phyloP scores from a whole-genome alignment of 1,140 invertebrate genomes.

The Scaptomyza graminum region DNA sequence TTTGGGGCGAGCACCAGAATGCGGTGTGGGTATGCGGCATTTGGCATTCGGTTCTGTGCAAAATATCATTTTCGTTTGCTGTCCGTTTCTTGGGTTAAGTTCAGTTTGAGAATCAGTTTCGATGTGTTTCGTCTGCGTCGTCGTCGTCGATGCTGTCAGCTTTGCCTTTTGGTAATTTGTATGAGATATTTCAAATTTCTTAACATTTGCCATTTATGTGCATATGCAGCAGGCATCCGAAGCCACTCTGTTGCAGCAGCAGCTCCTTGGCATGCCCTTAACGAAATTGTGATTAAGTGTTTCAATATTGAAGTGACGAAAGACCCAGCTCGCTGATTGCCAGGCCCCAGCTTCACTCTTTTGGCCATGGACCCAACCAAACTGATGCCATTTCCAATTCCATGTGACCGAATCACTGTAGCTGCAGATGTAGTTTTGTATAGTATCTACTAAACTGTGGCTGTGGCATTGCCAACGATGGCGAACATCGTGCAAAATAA shows the following conservation, averaged over 20 bases:
- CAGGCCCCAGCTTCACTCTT: background rate
- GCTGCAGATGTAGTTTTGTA: background rate
- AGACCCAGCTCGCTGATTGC: constrained; percentile 50
- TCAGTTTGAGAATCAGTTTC: constrained; percentile 13
- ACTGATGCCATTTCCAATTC: constrained; percentile 1
- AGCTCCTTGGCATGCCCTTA: constrained; percentile 59
- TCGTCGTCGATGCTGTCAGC: background rate
- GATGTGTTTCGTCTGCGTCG: background rate
- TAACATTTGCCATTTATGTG: constrained; percentile 70
- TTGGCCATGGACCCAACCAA: constrained; percentile 1
- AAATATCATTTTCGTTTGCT: constrained; percentile 73
- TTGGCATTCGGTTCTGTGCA: constrained; percentile 53
- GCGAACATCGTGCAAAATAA: constrained; percentile 72
- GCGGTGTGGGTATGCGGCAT: constrained; percentile 53
- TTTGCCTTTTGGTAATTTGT: constrained; percentile 76
- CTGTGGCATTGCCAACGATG: constrained; percentile 41
- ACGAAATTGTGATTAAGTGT: constrained; percentile 82
- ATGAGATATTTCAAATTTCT: constrained; percentile 77
- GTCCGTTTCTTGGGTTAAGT: constrained; percentile 11
- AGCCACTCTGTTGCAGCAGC: background rate
- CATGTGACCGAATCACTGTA: constrained; percentile 7
- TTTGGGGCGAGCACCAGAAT: constrained; percentile 37
- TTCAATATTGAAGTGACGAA: constrained; percentile 82
- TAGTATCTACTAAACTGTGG: too few relatives aligned
- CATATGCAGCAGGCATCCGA: constrained; percentile 20